Base-by-base conservation (phyloP, 2,888 invertebrate species). In the Iselma pallidipennis region DNA sequence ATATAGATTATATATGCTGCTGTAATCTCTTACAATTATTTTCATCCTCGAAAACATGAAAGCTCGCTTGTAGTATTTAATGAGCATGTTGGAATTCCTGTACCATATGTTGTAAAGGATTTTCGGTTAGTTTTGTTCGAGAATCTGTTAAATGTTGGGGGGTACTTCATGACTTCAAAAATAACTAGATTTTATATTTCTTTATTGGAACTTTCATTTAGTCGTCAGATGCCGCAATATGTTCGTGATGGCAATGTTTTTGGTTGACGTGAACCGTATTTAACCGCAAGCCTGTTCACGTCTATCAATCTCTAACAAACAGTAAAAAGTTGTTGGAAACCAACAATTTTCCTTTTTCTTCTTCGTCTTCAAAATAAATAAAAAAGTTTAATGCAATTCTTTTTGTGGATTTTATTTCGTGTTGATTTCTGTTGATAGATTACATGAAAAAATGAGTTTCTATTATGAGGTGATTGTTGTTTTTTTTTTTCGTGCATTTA, bases 231-330 rank as follows among this genome's bases (percentile, higher is more conserved):
- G 33, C 61, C 49, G 42, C 50, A 61, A 55, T 50, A 51, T 50
- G 54, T 58, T 62, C 62, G 62, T 62, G 62, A 57, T 60, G 60
- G 60, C 31, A 56, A 51, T 49, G 49, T 49, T 56, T 61, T 61
- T 33, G 33, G 33, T 55, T 57, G 57, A 61, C 61, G 57, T 61
- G 57, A 57, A 54, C 49, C 51, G 51, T 57, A 58, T 62, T 62
- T 57, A 62, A 55, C 61, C 61, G 55, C 61, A 57, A 56, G 52
- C 26, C 61, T 48, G 45, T 50, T 57, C 57, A 54, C 42, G 61
- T 57, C 57, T 54, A 61, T 61, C 61, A 61, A 61, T 61, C 57
- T 53, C 5, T 21, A 45, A 61, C 49, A 52, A 48, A 51, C 57
- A 49, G 54, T 53, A 57, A 56, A 57, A 56, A 57, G 4, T 57